A percentile compares a stretch with the other conserved stretches of the same genome.
phyloP scores from a whole-genome alignment of 1,140 invertebrate species.

The Mycetomoellerius zeteki region DNA sequence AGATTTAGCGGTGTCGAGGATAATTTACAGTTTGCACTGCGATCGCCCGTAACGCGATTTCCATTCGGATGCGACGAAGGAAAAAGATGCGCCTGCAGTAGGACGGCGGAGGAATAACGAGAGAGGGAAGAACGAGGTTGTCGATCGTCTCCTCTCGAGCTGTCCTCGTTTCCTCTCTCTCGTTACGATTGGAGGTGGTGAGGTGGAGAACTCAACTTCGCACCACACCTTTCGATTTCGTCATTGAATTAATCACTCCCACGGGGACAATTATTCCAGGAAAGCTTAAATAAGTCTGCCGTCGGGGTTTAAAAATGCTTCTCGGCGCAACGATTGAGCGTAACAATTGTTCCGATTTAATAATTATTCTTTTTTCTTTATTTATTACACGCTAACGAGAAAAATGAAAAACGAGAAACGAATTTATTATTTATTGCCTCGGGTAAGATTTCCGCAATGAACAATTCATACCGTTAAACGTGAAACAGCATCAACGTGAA shows the following conservation, averaged over 20 bases:
- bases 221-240: conserved; percentile 15
- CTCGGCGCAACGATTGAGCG: background rate
- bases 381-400: background rate
- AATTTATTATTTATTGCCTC: conserved; percentile 17
- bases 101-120: conserved; percentile 18
- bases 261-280: conserved; percentile 33
- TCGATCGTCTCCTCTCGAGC: conserved; percentile 43
- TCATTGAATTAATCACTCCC: conserved; percentile 54
- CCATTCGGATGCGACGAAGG: conserved; percentile 40
- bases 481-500: background rate
- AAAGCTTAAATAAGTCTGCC: conserved; percentile 37
- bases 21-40: conserved; percentile 42
- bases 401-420: background rate
- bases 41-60: conserved; percentile 48
- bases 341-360: conserved; percentile 25
- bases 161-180: conserved; percentile 34
- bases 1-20: conserved; percentile 36
- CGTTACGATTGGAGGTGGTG: conserved; percentile 14
- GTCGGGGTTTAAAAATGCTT: conserved; percentile 28
- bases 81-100: conserved; percentile 36
- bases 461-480: conserved; percentile 32
- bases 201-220: conserved; percentile 27
- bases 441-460: conserved; percentile 11
- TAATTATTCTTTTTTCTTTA: conserved; percentile 8
- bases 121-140: conserved; percentile 14